Conservation (phyloP, 2,113 vertebrate genomes). For the Motacilla tschutschensis region DNA sequence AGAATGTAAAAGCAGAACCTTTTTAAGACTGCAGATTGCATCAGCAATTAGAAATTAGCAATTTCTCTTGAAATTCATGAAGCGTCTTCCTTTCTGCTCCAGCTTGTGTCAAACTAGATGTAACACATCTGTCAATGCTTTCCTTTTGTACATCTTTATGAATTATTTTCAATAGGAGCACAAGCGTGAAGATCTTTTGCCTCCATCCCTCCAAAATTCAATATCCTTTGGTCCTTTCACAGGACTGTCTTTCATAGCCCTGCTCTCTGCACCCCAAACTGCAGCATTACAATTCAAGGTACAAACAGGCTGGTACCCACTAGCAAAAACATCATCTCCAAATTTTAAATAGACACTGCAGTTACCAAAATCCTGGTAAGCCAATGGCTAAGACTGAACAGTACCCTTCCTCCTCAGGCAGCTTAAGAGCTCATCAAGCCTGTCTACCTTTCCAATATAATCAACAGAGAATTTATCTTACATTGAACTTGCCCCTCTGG, state of each 20-base stretch:
- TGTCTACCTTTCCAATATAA: not conserved
- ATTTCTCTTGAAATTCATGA: not conserved
- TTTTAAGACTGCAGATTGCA: constrained; percentile 5
- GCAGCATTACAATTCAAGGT: not conserved
- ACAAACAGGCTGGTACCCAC: not conserved
- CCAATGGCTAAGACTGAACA: not conserved
- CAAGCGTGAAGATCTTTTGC: not conserved
- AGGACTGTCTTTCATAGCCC: not conserved
- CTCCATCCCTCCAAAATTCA: not conserved
- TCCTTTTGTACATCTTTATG: not conserved
- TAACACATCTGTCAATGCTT: not conserved
- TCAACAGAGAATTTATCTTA: not conserved
- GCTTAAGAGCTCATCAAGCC: not conserved
- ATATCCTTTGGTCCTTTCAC: not conserved
- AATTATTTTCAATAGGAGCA: not conserved
- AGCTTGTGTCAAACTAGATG: not conserved
- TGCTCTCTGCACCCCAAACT: not conserved
- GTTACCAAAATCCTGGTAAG: not conserved
- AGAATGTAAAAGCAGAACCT: constrained; percentile 7
- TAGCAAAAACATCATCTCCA: not conserved
- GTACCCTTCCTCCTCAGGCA: not conserved
- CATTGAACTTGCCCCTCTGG: not conserved
- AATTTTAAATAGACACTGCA: not conserved
- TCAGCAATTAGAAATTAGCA: not conserved
- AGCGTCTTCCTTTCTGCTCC: not conserved